phyloP scores from a whole-genome alignment of 2,888 invertebrate species.

The Drosophila stalkeri region DNA sequence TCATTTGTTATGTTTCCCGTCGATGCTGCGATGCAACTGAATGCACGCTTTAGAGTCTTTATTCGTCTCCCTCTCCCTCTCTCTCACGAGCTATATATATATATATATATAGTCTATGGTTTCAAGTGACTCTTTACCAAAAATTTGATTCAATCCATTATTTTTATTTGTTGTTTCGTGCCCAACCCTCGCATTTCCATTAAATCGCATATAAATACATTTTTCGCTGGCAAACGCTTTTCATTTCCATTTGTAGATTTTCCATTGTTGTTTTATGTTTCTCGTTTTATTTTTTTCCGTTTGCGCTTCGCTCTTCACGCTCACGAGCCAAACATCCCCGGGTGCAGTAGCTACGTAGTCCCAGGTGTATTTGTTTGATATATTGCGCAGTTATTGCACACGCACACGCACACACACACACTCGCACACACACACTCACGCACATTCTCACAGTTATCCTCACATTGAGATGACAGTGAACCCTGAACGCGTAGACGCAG shows the following conservation, averaged over 20 bases:
- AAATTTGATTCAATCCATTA: slow-evolving; percentile 74
- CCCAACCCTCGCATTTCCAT: slow-evolving; percentile 46
- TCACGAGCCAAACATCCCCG: slow-evolving; percentile 63
- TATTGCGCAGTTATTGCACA: slow-evolving; percentile 73
- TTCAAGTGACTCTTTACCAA: slow-evolving; percentile 51
- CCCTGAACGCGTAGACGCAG: not conserved
- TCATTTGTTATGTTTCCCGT: slow-evolving; percentile 61
- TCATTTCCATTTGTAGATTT: slow-evolving; percentile 60
- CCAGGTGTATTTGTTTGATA: slow-evolving; percentile 76
- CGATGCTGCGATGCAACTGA: slow-evolving; percentile 49
- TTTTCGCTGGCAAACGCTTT: slow-evolving; percentile 49
- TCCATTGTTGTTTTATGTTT: slow-evolving; percentile 42
- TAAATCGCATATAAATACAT: slow-evolving; percentile 72
- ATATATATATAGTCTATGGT: slow-evolving; percentile 13
- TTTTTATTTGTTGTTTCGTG: slow-evolving; percentile 53
- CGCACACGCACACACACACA: not conserved
- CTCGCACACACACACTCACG: not conserved
- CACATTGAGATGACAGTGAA: slow-evolving; percentile 1
- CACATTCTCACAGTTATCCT: slow-evolving; percentile 9
- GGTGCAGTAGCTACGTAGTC: slow-evolving; percentile 49
- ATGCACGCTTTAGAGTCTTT: slow-evolving; percentile 10
- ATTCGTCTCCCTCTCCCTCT: no score
- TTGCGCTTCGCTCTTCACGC: slow-evolving; percentile 44
- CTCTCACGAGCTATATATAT: not conserved
- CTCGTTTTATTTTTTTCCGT: slow-evolving; percentile 25